phyloP scores from a whole-genome alignment of 2,113 vertebrate genomes.

The Megaceryle maxima region DNA sequence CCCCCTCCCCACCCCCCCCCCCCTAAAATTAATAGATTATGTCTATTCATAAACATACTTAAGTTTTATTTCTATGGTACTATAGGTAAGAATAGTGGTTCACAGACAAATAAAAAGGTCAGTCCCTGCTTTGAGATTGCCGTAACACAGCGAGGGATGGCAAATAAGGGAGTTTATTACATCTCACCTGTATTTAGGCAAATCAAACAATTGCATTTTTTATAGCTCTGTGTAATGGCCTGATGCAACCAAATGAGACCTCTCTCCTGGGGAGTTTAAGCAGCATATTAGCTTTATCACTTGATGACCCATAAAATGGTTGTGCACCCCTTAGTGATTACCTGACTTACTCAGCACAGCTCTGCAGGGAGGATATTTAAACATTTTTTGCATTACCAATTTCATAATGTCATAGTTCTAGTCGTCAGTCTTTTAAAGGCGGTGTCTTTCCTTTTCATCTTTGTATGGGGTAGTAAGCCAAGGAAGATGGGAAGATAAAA shows the following conservation, averaged over 20 bases:
- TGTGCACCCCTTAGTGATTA: conserved; percentile 72
- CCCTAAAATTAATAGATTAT: neutral
- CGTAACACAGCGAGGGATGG: conserved; percentile 49
- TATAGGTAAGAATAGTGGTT: neutral
- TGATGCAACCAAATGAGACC: conserved; percentile 29
- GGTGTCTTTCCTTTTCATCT: neutral
- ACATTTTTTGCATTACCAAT: conserved; percentile 63
- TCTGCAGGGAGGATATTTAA: conserved; percentile 65
- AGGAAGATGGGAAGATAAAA: neutral
- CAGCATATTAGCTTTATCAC: conserved; percentile 56
- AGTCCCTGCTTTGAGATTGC: conserved; percentile 11
- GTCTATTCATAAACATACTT: neutral
- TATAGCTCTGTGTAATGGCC: conserved; percentile 43
- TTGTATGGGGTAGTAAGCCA: neutral
- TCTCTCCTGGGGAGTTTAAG: conserved; percentile 47
- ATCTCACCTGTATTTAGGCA: conserved; percentile 67
- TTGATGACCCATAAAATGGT: conserved; percentile 73
- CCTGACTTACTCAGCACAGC: conserved; percentile 68
- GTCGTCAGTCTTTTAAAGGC: neutral
- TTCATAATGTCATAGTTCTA: conserved; percentile 34
- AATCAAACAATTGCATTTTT: conserved; percentile 65
- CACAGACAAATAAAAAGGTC: conserved; percentile 43
- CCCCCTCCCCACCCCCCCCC: too few species aligned
- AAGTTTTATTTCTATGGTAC: neutral
- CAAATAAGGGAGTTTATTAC: conserved; percentile 52